phyloP scores from a whole-genome alignment of 2,113 vertebrate species.

The Zapornia atra region DNA sequence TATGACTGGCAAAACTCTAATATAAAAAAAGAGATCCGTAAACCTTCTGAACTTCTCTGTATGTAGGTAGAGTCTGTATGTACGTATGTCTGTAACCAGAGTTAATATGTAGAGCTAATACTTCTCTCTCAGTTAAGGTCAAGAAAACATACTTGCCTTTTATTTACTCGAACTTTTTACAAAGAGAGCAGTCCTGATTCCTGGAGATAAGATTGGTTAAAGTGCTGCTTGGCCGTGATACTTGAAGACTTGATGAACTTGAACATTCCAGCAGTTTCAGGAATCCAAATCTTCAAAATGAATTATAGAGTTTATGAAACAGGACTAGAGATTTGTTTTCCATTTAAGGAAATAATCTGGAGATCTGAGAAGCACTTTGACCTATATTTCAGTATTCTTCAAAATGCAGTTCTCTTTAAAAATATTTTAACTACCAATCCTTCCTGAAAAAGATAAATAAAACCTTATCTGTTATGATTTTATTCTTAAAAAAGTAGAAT shows the following conservation, averaged over 20 bases:
- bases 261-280: slow-evolving; percentile 51
- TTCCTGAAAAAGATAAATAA: slow-evolving; percentile 33
- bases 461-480: neutral
- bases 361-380: slow-evolving; percentile 22
- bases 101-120: slow-evolving; percentile 3
- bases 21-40: neutral
- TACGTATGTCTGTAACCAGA: neutral
- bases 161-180: slow-evolving; percentile 43
- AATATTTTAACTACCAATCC: neutral
- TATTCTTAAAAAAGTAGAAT: neutral
- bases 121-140: neutral
- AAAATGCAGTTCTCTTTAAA: slow-evolving; percentile 12
- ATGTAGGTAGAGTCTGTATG: neutral
- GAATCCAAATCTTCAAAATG: slow-evolving; percentile 55
- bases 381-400: slow-evolving; percentile 40
- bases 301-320: slow-evolving; percentile 42
- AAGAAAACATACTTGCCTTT: slow-evolving; percentile 48
- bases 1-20: neutral
- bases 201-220: slow-evolving; percentile 53
- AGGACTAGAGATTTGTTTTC: slow-evolving; percentile 20
- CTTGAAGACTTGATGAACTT: slow-evolving; percentile 47
- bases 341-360: slow-evolving; percentile 48
- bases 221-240: slow-evolving; percentile 26
- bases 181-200: slow-evolving; percentile 44
- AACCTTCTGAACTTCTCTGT: neutral